Evolutionary conservation across 2,113 vertebrate species (phyloP), one percentile per base, ranked within the genome.

Genomic region (Lethenteron camtschaticum): DNA sequence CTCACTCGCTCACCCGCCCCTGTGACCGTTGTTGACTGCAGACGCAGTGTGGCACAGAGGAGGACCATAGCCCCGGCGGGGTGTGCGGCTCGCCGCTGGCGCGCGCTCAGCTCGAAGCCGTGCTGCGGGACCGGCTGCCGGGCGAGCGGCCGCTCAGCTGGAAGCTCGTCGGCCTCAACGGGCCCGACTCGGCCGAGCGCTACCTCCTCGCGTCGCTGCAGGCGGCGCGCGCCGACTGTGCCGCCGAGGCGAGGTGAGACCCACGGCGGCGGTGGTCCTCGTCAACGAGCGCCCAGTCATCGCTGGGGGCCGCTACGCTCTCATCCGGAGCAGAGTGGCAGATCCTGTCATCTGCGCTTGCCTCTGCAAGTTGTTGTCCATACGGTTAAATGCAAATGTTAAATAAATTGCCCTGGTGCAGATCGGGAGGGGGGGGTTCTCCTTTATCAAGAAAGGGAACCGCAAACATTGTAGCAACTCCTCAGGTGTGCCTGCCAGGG

Each of bases 101-200:
- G 72, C 81, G 85, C 75, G 85, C 81, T 12, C 86, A 80, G 69
- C 84, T 87, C 0, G 89, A 96, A 70, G 90, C 90, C 12, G 88
- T 90, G 0, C 81, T 82, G 57, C 90, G 87, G 73, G 84, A 82
- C 8, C 88, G 87, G 71, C 75, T 84, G 85, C 7, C 83, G 87
- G 13, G 82, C 88, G 74, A 96, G 92, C 82, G 95, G 92, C 77
- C 88, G 89, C 0, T 88, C 94, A 72, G 92, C 92, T 0, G 90
- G 94, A 56, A 82, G 87, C 11, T 79, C 88, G 9, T 92, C 90
- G 66, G 90, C 86, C 0, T 89, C 85, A 0, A 91, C 95, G 1
- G 87, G 87, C 63, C 82, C 87, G 56, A 81, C 41, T 41, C 41
- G 41, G 41, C 41, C 41, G 41, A 41, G 41, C 41, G 41, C 41